Evolutionary conservation across 1,140 invertebrate genomes (phyloP), one percentile per base, ranked within the genome.

Genomic region (Drosophila setifemur): DNA sequence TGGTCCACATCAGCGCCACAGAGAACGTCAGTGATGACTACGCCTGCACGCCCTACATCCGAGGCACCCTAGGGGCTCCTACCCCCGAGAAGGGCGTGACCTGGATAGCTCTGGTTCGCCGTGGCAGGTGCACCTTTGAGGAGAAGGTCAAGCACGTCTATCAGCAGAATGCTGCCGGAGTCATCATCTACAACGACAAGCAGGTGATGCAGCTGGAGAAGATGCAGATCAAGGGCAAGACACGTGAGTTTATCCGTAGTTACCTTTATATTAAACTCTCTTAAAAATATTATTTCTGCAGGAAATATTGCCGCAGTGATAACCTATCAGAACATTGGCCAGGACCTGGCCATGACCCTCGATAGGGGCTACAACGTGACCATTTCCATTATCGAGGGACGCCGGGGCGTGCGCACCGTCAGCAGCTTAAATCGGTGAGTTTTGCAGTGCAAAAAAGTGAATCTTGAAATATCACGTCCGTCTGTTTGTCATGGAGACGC

Each of bases 261-360:
- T 7, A 0, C 7, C 4, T 7, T n/a, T n/a, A n/a, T n/a, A n/a
- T n/a, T n/a, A n/a, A n/a, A n/a, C n/a, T n/a, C n/a, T n/a, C n/a
- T n/a, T n/a, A n/a, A n/a, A n/a, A 2, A 16, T 45, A 8, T 49
- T 39, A 66, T 57, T 44, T 31, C 89, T 90, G 0, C 91, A 95
- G 94, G 94, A 64, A 94, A 95, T 88, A 95, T 96, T 52, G 95
- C 95, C 33, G 94, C 95, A 4, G 93, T 96, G 29, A 95, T 96
- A 90, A 96, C 95, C 2, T 94, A 93, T 89, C 93, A 94, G 82
- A 93, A 93, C 90, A 95, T 95, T 77, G 96, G 95, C 3, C 93
- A 95, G 78, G 92, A 94, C 83, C 92, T 96, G 63, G 93, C 93
- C 0, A 90, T 91, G n/a, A 91, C 95, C 29, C 90, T 94, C 6